Percentiles rank a stretch among this genome's conserved stretches.
Conservation (phyloP, 2,888 invertebrate species). For the Agrochola lychnidis region DNA sequence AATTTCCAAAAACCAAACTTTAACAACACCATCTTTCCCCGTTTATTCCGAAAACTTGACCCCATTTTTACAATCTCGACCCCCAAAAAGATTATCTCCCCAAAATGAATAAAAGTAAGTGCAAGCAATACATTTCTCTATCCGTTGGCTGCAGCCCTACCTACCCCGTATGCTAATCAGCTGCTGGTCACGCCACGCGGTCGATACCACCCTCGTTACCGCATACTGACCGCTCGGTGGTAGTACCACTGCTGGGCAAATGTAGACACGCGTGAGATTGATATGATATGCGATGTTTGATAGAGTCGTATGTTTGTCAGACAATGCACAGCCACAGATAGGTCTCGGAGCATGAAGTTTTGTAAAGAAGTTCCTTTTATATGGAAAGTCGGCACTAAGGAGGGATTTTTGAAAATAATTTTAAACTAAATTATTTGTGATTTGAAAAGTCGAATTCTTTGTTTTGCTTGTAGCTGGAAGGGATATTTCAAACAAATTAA, state of each 20-base stretch:
- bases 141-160: constrained; percentile 62
- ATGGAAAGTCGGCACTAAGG: too few species aligned
- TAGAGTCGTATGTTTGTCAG: not conserved
- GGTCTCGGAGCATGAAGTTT: too few species aligned
- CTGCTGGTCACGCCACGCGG: constrained; percentile 73
- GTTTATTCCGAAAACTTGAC: not conserved
- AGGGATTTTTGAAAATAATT: too few species aligned
- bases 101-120: constrained; percentile 37
- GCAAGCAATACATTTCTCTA: constrained; percentile 29
- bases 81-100: constrained; percentile 30
- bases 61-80: not conserved
- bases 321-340: too few species aligned
- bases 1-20: not conserved
- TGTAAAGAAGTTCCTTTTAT: too few species aligned
- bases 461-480: too few species aligned
- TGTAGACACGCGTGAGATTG: constrained; percentile 8
- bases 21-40: not conserved
- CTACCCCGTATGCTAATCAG: constrained; percentile 73
- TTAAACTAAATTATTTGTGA: too few species aligned
- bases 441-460: too few species aligned
- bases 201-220: constrained; percentile 66
- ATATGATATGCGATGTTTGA: not conserved
- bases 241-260: constrained; percentile 16
- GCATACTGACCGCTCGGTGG: constrained; percentile 37
- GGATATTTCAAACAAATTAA: too few species aligned